Percentiles rank a stretch among this genome's conserved stretches.
phyloP scores from a whole-genome alignment of 2,888 invertebrate genomes.

The Esperia sulphurella region DNA sequence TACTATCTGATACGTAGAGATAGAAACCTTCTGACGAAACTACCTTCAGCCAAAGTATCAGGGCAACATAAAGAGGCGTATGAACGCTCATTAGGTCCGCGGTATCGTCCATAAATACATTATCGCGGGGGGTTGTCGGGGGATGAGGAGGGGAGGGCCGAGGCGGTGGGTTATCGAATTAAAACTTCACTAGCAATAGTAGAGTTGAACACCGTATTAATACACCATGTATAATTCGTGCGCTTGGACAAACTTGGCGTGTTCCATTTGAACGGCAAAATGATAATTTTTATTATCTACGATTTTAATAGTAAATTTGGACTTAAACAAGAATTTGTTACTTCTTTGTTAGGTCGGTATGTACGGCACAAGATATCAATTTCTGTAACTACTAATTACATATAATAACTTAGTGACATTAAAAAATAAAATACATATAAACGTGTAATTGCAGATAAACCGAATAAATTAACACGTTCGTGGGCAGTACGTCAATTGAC shows the following conservation, averaged over 20 bases:
- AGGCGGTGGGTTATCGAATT: constrained; percentile 70
- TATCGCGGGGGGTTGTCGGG: constrained; percentile 49
- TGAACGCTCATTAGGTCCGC: constrained; percentile 73
- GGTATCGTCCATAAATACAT: constrained; percentile 78
- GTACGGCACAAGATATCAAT: no score
- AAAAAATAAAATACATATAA: no score
- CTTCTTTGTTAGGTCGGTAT: no score
- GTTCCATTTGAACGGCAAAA: constrained; percentile 32
- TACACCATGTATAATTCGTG: constrained; percentile 77
- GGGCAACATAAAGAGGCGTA: constrained; percentile 65
- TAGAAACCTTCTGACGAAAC: background rate
- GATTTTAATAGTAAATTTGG: no score
- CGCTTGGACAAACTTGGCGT: constrained; percentile 64
- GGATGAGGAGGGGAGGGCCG: constrained; percentile 23
- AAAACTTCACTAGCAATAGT: constrained; percentile 78
- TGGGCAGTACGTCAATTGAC: no score
- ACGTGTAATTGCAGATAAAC: no score
- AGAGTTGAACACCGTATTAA: constrained; percentile 77
- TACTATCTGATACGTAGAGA: no score
- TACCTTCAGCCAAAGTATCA: constrained; percentile 9
- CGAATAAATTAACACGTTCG: no score
- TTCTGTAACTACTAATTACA: no score
- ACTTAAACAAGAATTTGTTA: no score
- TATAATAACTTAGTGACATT: no score
- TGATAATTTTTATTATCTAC: background rate